Base-by-base conservation (phyloP, 2,113 vertebrate genomes). In the Microcebus ravelobensis region DNA sequence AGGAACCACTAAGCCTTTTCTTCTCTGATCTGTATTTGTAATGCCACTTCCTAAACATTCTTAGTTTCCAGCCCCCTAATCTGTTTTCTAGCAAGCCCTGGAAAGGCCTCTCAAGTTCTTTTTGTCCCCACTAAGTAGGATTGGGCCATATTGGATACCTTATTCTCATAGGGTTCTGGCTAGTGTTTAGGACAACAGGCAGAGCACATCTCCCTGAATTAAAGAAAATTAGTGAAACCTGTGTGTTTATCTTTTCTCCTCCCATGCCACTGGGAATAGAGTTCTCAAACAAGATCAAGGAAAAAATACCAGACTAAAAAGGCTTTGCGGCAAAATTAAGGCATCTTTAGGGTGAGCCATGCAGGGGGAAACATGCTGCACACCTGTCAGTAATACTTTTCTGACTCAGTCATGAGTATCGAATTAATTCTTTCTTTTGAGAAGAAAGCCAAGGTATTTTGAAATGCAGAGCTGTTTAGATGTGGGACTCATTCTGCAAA, bases 401-500 rank as follows among this genome's bases (percentile, higher is more conserved):
- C 61, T 68, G 68, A 84, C 48, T 94, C 68, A 94, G 45, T 93
- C 52, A 83, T 25, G 70, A 87, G 17, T 21, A 80, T 63, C 88
- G 87, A 10, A 42, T 89, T 82, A 45, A 77, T 76, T 93, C 82
- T 84, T 29, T 93, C 73, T 88, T 92, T 65, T 50, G 57, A 95
- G 90, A 88, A 74, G 94, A 85, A 94, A 95, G 42, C 25, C 11
- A 31, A 76, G 71, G 86, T 59, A 87, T 90, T 94, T 87, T 94
- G 57, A 95, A 94, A 90, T 21, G 31, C 83, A 90, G 82, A 96
- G 57, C 79, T 86, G 7, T 74, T 96, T 95, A 94, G 2, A 86
- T 71, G 91, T 86, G 74, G 76, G 84, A 76, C 86, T 95, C 94
- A 94, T 96, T 97, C 95, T 93, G 87, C 94, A 86, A 80, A 97